These are phyloP conservation scores for Mionectes macconnelli DNA, from an alignment of 2,113 vertebrate species.

Conservation along the genomic window DNA sequence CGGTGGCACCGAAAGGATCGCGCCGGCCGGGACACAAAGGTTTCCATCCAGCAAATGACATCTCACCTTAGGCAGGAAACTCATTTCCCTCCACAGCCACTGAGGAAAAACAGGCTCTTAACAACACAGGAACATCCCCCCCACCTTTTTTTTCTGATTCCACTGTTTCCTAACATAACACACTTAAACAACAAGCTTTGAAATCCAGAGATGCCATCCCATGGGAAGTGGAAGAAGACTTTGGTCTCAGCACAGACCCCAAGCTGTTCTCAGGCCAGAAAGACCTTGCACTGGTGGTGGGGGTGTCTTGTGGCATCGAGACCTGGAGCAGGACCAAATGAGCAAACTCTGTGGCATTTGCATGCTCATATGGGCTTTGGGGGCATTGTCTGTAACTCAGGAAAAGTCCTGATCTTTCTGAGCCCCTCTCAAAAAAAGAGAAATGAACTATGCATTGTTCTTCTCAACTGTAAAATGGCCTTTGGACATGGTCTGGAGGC, in stretches of 20 bases:
- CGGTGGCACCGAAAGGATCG: not conserved
- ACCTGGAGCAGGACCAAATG: not conserved
- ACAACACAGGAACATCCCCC: not conserved
- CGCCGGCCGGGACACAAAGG: not conserved
- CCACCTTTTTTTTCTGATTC: not conserved
- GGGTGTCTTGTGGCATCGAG: rapidly evolving
- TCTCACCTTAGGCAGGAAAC: slow-evolving; percentile 49
- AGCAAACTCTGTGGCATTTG: not conserved
- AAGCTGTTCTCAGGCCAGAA: not conserved
- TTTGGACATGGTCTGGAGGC: not conserved
- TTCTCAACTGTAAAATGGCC: not conserved
- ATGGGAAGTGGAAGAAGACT: not conserved
- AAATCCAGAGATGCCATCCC: not conserved
- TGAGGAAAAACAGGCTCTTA: slow-evolving; percentile 30
- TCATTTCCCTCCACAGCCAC: slow-evolving; percentile 33
- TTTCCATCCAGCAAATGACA: slow-evolving; percentile 51
- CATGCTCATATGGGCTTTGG: not conserved
- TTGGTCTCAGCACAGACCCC: not conserved
- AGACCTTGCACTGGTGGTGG: not conserved
- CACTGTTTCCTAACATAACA: not conserved
- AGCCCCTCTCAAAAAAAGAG: not conserved
- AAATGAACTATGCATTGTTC: not conserved
- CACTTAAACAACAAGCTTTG: not conserved
- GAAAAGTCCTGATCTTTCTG: not conserved
- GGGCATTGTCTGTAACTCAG: not conserved